A percentile compares a stretch with the other conserved stretches of the same genome.
These are phyloP conservation scores for Callipepla californica DNA, from an alignment of 2,113 vertebrate species.

Conservation along the genomic window DNA sequence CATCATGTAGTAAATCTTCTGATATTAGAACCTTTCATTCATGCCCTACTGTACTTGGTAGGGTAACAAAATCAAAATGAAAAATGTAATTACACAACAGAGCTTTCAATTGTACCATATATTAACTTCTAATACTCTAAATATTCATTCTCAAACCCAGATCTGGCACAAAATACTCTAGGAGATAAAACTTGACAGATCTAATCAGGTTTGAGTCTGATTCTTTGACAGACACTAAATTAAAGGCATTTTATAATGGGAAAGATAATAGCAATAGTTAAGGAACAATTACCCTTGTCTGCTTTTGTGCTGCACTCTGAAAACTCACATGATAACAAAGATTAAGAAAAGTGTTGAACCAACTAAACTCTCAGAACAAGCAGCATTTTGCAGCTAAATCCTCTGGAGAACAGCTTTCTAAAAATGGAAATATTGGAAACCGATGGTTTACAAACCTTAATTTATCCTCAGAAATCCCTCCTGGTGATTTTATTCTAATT, in stretches of 20 bases:
- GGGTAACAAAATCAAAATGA: conserved; percentile 69
- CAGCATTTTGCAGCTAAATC: conserved; percentile 38
- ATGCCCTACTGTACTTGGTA: conserved; percentile 63
- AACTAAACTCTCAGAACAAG: conserved; percentile 59
- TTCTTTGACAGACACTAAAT: conserved; percentile 53
- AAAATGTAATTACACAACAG: conserved; percentile 70
- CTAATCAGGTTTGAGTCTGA: neutral
- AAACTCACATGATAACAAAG: conserved; percentile 34
- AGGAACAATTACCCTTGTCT: conserved; percentile 50
- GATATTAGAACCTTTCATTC: conserved; percentile 72
- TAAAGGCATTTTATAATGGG: conserved; percentile 39
- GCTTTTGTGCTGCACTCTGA: conserved; percentile 3
- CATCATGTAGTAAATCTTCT: conserved; percentile 69
- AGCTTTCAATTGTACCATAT: conserved; percentile 56
- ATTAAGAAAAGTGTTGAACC: conserved; percentile 53
- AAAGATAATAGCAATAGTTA: conserved; percentile 3
- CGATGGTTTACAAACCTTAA: neutral
- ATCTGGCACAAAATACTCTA: conserved; percentile 20
- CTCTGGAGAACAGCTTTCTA: conserved; percentile 55
- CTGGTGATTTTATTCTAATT: neutral
- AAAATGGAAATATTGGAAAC: neutral
- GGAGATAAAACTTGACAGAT: conserved; percentile 60
- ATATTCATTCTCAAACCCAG: conserved; percentile 7
- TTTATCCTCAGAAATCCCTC: neutral
- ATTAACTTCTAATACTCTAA: conserved; percentile 60